Percentiles rank a stretch among this genome's conserved stretches.
phyloP scores from a whole-genome alignment of 2,888 invertebrate species.

The Chydorus sphaericus region DNA sequence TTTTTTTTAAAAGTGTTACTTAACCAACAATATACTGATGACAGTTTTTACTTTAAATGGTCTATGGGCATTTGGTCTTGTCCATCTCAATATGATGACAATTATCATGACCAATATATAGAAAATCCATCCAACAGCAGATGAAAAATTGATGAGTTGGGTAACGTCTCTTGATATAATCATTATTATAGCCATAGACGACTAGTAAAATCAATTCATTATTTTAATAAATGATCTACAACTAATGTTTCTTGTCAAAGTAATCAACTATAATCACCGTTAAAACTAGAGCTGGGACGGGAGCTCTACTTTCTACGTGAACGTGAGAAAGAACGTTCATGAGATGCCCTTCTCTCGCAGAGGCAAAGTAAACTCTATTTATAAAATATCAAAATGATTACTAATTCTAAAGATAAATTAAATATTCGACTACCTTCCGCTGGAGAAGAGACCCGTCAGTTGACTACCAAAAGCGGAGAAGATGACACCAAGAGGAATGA shows the following conservation, averaged over 20 bases:
- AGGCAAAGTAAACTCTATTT: constrained; percentile 71
- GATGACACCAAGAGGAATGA: constrained; percentile 60
- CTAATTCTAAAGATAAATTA: no score
- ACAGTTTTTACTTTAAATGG: constrained; percentile 62
- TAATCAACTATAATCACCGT: no score
- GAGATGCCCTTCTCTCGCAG: constrained; percentile 82
- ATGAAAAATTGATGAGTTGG: constrained; percentile 92
- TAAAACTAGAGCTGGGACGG: constrained; percentile 85
- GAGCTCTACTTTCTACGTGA: constrained; percentile 75
- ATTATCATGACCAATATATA: constrained; percentile 91
- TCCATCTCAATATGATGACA: constrained; percentile 76
- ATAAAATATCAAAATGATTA: no score
- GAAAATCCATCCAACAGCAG: constrained; percentile 95
- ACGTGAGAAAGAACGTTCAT: constrained; percentile 81
- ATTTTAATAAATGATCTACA: neutral
- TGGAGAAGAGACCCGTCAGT: constrained; percentile 27
- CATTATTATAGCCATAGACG: constrained; percentile 74
- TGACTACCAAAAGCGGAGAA: constrained; percentile 65
- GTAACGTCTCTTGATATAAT: constrained; percentile 85
- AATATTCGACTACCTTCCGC: constrained; percentile 7
- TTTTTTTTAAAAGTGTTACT: neutral
- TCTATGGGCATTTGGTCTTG: constrained; percentile 75
- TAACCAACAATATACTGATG: neutral
- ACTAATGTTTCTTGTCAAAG: constrained; percentile 25
- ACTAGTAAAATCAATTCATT: constrained; percentile 36